A percentile compares a stretch with the other conserved stretches of the same genome.
Evolutionary conservation across 1,140 invertebrate genomes (phyloP).

Genomic region (Acyrthosiphon pisum): DNA sequence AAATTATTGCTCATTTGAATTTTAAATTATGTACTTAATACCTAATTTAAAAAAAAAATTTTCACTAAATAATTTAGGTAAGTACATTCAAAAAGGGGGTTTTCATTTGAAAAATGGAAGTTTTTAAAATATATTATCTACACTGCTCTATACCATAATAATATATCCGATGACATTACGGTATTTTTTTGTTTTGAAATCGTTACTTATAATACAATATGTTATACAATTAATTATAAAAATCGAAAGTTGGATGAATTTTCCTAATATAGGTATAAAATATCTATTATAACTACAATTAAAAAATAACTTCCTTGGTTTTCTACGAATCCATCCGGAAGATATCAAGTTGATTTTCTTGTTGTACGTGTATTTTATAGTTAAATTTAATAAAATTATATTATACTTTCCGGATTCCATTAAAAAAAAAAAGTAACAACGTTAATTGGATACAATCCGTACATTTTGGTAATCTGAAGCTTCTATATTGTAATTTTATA

Average conservation of each 20-base stretch:
- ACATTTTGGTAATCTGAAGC: not conserved
- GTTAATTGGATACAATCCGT: not conserved
- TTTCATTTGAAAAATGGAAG: too few species aligned
- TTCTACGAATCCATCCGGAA: not conserved
- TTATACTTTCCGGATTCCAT: conserved; percentile 17
- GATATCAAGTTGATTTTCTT: not conserved
- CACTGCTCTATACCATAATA: not conserved
- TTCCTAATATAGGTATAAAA: conserved; percentile 19
- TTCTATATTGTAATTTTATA: not conserved
- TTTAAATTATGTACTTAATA: too few species aligned
- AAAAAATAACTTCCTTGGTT: conserved; percentile 25
- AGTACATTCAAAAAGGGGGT: too few species aligned
- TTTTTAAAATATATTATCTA: too few species aligned
- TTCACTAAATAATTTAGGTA: too few species aligned
- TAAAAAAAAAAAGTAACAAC: not conserved
- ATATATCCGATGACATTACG: not conserved
- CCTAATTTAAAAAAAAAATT: too few species aligned
- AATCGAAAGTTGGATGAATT: conserved; percentile 16
- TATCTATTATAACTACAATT: not conserved
- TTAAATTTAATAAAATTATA: not conserved
- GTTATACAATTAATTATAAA: not conserved
- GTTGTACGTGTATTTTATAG: not conserved
- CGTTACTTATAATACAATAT: not conserved
- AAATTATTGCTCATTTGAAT: too few species aligned
- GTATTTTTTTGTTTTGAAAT: not conserved